Base-by-base conservation (phyloP, 2,797 vertebrate genomes). In the Mus minutoides region DNA sequence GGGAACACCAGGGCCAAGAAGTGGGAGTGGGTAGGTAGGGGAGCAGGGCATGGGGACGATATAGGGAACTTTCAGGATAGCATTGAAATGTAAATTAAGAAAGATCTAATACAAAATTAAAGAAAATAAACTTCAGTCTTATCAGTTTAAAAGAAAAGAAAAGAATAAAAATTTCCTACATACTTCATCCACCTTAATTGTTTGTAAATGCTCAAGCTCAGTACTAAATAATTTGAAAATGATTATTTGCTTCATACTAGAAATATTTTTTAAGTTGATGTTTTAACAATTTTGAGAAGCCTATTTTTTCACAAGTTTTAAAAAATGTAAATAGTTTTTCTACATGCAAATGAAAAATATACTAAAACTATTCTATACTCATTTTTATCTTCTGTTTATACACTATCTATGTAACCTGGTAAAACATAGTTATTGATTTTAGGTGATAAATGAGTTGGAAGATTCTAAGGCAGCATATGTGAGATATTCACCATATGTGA, bases 371-470 rank as follows among this genome's bases (percentile, higher is more conserved):
- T 79, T 87, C 46, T 19, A 86, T 26, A 22, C 16, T 91, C 75
- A 29, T 87, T 96, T 96, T 82, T 90, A 29, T 79, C 84, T 69
- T 92, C 37, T 93, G 52, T 84, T 95, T 97, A 40, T 13, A 90
- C 29, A 86, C 10, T 82, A 90, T 24, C 85, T 92, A 40, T 89
- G 8, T 76, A 87, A 95, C 67, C 10, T 49, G 94, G n/a, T 43
- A 96, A 56, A 80, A 89, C 86, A 88, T 91, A 92, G 60, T 87
- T 43, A 96, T 58, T 85, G 78, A 89, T 90, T 80, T 92, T 90
- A 90, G 73, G 1, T 58, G 95, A 85, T 71, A 31, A 84, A 31
- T 80, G 29, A 90, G 92, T 86, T 95, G 93, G 24, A 52, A 91
- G 17, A 83, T 90, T 94, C 90, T 78, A 97, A 76, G 24, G 93